Base-by-base conservation (phyloP, 2,888 invertebrate genomes). In the Leptinotarsa haldemani region DNA sequence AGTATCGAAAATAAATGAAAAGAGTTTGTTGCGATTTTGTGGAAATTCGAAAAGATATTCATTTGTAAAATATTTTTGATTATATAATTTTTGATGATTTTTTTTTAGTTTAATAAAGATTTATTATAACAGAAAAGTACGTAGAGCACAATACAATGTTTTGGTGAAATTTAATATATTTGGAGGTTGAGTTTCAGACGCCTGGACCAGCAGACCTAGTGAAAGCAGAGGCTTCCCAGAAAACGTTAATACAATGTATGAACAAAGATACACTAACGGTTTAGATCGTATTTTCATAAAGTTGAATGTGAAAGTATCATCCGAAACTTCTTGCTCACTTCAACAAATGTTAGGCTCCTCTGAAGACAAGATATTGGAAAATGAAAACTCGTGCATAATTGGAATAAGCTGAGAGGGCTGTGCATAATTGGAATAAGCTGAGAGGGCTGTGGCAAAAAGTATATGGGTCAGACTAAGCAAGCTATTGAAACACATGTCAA, bases 1-100 rank as follows among this genome's bases (percentile, higher is more conserved):
- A 79, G 70, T 67, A 78, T 82, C 69, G 87, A 86, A 72, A 85
- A 84, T 76, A 86, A 86, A 78, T 81, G 74, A 76, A 56, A 3
- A 3, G 40, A 61, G 15, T n/a, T 61, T 18, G 4, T 22, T 22
- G 12, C 56, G 13, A 40, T 40, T 40, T 40, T 40, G 40, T 40
- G 40, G 2, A 9, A 40, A 40, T 40, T 40, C 40, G 40, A 9
- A 9, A 12, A 30, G 15, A 61, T 61, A 30, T 30, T 30, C 13
- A 65, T 20, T 66, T 66, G 50, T 50, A 66, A 50, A 25, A 50
- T 50, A 50, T 30, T 30, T 52, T 52, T 52, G 15, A 52, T 52
- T 25, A 22, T 22, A 66, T 53, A 30, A 40, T 30, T 68, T 68
- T 68, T 68, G 9, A 40, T 0, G 30, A 22, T 13, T 46, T 46